phyloP scores from a whole-genome alignment of 2,888 invertebrate genomes.

The Chrysolina oricalcia region DNA sequence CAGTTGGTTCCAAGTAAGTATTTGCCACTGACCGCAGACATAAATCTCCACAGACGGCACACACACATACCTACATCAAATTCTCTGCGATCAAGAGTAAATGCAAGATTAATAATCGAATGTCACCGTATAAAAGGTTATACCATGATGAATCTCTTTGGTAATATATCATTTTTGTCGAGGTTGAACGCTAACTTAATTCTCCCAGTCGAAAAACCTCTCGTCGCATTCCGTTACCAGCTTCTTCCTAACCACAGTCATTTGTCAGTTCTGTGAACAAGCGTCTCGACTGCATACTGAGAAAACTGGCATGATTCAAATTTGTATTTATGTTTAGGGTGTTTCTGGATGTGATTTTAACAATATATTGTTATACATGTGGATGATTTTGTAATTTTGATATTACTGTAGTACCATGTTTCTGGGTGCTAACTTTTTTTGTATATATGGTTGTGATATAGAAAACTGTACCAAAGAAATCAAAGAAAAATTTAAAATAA shows the following conservation, averaged over 20 bases:
- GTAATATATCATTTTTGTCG: slow-evolving; percentile 36
- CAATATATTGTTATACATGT: too few relatives aligned
- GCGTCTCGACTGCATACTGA: not conserved
- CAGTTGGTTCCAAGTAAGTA: slow-evolving; percentile 13
- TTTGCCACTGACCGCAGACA: slow-evolving; percentile 15
- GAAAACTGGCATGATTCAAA: slow-evolving; percentile 17
- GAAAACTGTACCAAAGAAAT: too few relatives aligned
- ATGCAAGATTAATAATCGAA: slow-evolving; percentile 1
- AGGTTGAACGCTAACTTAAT: slow-evolving; percentile 37
- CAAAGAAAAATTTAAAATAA: too few relatives aligned
- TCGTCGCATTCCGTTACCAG: slow-evolving; percentile 42
- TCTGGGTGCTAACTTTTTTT: too few relatives aligned
- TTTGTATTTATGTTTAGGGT: not conserved
- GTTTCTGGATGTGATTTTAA: not conserved
- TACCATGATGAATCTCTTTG: slow-evolving; percentile 34
- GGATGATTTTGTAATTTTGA: too few relatives aligned
- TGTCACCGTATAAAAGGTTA: slow-evolving; percentile 3
- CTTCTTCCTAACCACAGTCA: slow-evolving; percentile 41
- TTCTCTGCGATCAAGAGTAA: not conserved
- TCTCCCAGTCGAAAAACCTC: slow-evolving; percentile 35
- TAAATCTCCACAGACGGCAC: slow-evolving; percentile 4
- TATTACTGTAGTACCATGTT: too few relatives aligned
- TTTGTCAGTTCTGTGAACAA: slow-evolving; percentile 41
- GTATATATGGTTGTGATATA: too few relatives aligned
- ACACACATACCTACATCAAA: not conserved